Conservation (phyloP, 2,888 invertebrate species). For the Dryomyza anilis region DNA sequence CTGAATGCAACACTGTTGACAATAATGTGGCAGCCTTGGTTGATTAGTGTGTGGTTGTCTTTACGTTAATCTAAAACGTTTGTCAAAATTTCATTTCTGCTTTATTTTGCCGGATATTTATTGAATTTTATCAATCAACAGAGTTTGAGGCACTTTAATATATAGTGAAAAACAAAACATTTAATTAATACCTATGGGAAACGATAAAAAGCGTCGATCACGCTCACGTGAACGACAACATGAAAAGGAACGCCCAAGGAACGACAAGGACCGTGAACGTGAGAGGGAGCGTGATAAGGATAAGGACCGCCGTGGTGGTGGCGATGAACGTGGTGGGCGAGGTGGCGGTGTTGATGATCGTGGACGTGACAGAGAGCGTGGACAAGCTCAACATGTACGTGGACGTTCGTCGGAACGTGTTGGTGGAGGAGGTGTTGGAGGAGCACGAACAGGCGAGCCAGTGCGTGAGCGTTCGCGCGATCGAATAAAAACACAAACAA, state of each 20-base stretch:
- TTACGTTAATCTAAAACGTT: too few relatives aligned
- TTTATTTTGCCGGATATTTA: too few relatives aligned
- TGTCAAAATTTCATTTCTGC: too few relatives aligned
- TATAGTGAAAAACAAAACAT: too few relatives aligned
- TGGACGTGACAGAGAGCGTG: constrained; percentile 49
- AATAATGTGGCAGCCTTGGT: too few relatives aligned
- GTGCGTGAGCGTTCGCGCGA: constrained; percentile 39
- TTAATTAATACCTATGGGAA: too few relatives aligned
- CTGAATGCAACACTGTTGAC: too few relatives aligned
- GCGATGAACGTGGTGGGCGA: constrained; percentile 50
- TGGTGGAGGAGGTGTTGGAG: too few relatives aligned
- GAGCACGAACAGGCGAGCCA: neutral
- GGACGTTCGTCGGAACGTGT: constrained; percentile 18
- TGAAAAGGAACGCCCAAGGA: constrained; percentile 43
- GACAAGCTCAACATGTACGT: constrained; percentile 39
- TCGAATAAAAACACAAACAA: constrained; percentile 31
- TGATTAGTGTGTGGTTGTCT: too few relatives aligned
- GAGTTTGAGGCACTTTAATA: too few relatives aligned
- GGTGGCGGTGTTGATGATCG: constrained; percentile 31
- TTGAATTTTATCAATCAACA: too few relatives aligned
- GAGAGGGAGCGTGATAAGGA: constrained; percentile 34
- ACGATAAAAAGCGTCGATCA: constrained; percentile 65
- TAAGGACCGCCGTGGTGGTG: constrained; percentile 41
- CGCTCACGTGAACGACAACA: constrained; percentile 59
- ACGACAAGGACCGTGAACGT: constrained; percentile 37